Evolutionary conservation across 2,113 vertebrate species (phyloP).

Genomic region (Cyanoramphus novaezelandiae): DNA sequence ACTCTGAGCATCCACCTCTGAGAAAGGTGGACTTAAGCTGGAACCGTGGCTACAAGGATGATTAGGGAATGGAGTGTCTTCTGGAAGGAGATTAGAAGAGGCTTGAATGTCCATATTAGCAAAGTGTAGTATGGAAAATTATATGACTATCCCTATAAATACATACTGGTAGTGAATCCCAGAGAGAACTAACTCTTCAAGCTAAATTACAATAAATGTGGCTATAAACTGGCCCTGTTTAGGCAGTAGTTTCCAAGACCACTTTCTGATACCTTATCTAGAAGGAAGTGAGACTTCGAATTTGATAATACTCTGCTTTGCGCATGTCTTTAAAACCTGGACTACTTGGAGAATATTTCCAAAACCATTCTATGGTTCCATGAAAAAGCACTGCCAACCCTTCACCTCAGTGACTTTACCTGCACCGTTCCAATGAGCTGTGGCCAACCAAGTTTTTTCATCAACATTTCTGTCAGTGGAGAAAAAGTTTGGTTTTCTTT

Average conservation of each 20-base stretch:
- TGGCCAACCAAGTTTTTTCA: neutral
- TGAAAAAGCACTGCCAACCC: neutral
- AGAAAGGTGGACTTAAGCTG: neutral
- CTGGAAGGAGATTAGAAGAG: neutral
- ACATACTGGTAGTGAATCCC: neutral
- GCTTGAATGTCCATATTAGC: neutral
- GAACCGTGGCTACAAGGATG: neutral
- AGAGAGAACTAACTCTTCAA: neutral
- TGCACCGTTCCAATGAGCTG: neutral
- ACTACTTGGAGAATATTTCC: neutral
- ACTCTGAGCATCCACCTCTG: neutral
- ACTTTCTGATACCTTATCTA: neutral
- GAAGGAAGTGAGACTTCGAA: neutral
- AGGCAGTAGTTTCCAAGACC: neutral
- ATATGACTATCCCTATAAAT: neutral
- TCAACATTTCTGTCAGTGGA: neutral
- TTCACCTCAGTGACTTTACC: neutral
- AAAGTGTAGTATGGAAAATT: neutral
- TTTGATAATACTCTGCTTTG: neutral
- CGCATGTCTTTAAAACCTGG: neutral
- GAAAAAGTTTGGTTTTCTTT: neutral
- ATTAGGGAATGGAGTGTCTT: neutral
- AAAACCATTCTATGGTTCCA: neutral
- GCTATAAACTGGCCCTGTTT: neutral
- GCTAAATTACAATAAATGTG: rapidly evolving